Evolutionary conservation across 1,140 invertebrate species (phyloP).

Genomic region (Sycophila sp.): DNA sequence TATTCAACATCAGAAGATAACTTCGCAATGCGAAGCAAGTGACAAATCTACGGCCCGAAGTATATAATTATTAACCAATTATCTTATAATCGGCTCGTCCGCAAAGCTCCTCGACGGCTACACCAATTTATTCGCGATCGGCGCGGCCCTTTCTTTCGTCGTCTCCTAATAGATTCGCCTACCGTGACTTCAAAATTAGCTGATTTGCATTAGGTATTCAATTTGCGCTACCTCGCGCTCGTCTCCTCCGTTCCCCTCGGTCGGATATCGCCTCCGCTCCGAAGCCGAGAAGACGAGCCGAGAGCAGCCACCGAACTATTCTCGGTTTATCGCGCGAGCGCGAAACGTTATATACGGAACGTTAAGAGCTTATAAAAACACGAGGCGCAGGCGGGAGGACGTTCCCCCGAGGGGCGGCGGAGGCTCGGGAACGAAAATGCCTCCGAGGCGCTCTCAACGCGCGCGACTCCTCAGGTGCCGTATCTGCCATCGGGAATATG

Average conservation of each 20-base stretch:
- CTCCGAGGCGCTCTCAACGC: conserved; percentile 6
- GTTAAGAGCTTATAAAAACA: conserved; percentile 29
- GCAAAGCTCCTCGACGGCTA: not conserved
- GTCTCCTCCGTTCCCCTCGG: too few species aligned
- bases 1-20: too few species aligned
- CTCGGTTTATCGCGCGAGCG: conserved; percentile 13
- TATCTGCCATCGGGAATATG: conserved; percentile 36
- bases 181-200: conserved; percentile 2
- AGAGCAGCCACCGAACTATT: conserved; percentile 16
- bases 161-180: not conserved
- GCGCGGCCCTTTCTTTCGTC: too few species aligned
- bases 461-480: conserved; percentile 18
- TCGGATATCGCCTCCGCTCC: too few species aligned
- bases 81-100: not conserved
- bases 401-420: not conserved
- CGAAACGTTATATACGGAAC: conserved; percentile 7
- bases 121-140: not conserved
- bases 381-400: not conserved
- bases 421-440: not conserved
- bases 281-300: too few species aligned
- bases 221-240: not conserved
- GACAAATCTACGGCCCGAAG: not conserved
- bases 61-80: too few species aligned
- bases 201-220: conserved; percentile 24
- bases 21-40: too few species aligned